phyloP scores from a whole-genome alignment of 30 jellyfish, hydroid and myxozoan genomes.

The Cassiopea andromeda region DNA sequence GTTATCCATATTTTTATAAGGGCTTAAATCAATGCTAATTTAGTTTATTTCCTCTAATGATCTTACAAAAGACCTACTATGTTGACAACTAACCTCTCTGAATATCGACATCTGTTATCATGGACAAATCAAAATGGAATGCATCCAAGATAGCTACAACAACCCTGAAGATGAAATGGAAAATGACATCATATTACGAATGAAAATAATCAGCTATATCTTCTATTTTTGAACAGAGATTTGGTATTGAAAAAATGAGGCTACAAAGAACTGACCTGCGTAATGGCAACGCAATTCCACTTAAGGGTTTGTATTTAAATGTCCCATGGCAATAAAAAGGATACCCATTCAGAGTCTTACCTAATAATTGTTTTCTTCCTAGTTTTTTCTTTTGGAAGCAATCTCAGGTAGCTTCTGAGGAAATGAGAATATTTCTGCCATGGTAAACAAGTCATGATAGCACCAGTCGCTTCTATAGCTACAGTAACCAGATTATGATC shows the following conservation, averaged over 20 bases:
- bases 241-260: no score
- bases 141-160: constrained; percentile 79
- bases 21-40: no score
- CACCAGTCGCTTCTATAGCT: constrained; percentile 77
- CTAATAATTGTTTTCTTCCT: constrained; percentile 78
- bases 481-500: constrained; percentile 93
- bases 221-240: no score
- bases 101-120: constrained; percentile 13
- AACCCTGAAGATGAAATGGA: constrained; percentile 56
- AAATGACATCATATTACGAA: not conserved
- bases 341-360: constrained; percentile 17
- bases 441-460: constrained; percentile 62
- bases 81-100: constrained; percentile 10
- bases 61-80: no score
- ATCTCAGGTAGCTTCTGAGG: constrained; percentile 67
- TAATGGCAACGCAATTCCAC: no score
- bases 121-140: constrained; percentile 79
- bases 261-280: no score
- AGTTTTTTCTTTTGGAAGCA: constrained; percentile 69
- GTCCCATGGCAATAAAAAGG: no score
- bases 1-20: no score
- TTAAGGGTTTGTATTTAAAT: no score
- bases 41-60: no score
- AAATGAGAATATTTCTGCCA: constrained; percentile 91
- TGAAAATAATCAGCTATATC: not conserved